A percentile compares a stretch with the other conserved stretches of the same genome.
phyloP scores from a whole-genome alignment of 2,113 vertebrate species.

The Corynorhinus townsendii region DNA sequence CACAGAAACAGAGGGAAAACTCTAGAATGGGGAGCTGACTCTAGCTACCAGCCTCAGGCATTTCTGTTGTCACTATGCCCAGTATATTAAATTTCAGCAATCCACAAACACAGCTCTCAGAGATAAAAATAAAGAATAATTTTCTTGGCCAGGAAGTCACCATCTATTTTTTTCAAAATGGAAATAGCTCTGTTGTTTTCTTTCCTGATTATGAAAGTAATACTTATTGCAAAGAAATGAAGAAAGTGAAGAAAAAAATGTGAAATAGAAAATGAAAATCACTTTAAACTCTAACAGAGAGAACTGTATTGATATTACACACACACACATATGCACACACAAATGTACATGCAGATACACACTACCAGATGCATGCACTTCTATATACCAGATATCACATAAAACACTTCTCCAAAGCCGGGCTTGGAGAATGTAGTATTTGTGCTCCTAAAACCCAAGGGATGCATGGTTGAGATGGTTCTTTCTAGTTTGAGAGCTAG shows the following conservation, averaged over 20 bases:
- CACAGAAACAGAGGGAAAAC: background rate
- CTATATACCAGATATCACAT: background rate
- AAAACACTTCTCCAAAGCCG: background rate
- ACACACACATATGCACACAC: accelerated
- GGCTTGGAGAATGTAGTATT: background rate
- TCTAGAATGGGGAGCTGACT: background rate
- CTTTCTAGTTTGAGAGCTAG: background rate
- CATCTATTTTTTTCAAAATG: constrained; percentile 12
- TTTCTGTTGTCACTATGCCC: background rate
- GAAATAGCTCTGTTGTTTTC: background rate
- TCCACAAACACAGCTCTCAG: background rate
- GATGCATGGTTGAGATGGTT: background rate
- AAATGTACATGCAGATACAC: no score
- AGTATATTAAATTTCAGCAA: background rate
- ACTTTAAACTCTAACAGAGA: background rate
- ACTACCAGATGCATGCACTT: background rate
- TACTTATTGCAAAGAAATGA: background rate
- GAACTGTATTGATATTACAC: background rate
- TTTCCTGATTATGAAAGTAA: background rate
- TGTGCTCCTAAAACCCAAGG: background rate
- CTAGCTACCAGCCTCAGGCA: background rate
- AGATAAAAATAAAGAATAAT: constrained; percentile 10
- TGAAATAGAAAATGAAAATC: background rate
- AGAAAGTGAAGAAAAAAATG: background rate
- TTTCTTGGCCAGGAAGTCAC: background rate